These are phyloP conservation scores for Xylocampa areola DNA, from an alignment of 2,888 invertebrate species.

Conservation along the genomic window DNA sequence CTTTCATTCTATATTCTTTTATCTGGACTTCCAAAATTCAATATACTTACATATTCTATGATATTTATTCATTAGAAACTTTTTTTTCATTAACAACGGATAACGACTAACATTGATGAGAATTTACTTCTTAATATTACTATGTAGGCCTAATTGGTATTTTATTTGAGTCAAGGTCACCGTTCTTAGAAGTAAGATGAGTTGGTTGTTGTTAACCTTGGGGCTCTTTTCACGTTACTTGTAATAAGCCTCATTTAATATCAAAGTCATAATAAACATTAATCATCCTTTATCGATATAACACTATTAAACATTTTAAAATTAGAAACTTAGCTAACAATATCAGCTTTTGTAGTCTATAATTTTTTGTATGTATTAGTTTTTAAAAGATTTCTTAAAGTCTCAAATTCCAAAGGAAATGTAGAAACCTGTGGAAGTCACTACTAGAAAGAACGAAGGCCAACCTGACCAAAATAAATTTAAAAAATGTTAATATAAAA, in stretches of 20 bases:
- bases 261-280: slow-evolving; percentile 34
- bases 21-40: slow-evolving; percentile 12
- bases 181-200: slow-evolving; percentile 40
- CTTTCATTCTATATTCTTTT: slow-evolving; percentile 20
- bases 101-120: slow-evolving; percentile 25
- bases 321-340: neutral
- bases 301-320: neutral
- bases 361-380: too few species aligned
- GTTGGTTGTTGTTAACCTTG: slow-evolving; percentile 41
- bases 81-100: slow-evolving; percentile 29
- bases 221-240: slow-evolving; percentile 27
- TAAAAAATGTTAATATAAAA: slow-evolving; percentile 1
- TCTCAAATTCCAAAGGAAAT: too few species aligned
- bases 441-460: too few species aligned
- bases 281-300: slow-evolving; percentile 25
- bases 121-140: slow-evolving; percentile 11
- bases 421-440: too few species aligned
- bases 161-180: slow-evolving; percentile 47
- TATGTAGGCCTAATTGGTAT: slow-evolving; percentile 37
- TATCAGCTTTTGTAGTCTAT: too few species aligned
- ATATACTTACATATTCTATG: slow-evolving; percentile 22
- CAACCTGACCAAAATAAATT: too few species aligned
- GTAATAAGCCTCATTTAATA: slow-evolving; percentile 26
- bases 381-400: too few species aligned
- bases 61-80: slow-evolving; percentile 5